Evolutionary conservation across 2,888 invertebrate species (phyloP), one percentile per base, ranked within the genome.

Genomic region (Drosophila neotestacea): DNA sequence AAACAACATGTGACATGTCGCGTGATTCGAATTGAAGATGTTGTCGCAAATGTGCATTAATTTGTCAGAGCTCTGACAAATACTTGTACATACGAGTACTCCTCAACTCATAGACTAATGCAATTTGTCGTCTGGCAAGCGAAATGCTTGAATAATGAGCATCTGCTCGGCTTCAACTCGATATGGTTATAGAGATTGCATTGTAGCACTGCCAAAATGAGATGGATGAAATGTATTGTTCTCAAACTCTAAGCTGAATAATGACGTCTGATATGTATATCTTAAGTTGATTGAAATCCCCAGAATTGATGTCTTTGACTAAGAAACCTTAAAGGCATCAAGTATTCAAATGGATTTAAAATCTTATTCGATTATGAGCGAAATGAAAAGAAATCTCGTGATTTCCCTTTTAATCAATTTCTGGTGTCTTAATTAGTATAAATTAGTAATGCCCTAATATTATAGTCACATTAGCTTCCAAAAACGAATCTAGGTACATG

Each of bases 11-110:
- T 68, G 77, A 73, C 82, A 77, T 83, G 83, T 83, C 79, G 77
- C 83, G 83, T 84, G 85, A 81, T 84, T 85, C 75, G 85, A 83
- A 73, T 84, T 81, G 77, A 84, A 84, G 83, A 85, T 85, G 77
- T 70, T 73, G 80, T 68, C 72, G 82, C 73, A 82, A 81, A 83
- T 77, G 79, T 81, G 83, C 83, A 81, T 85, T 85, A 81, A 84
- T 84, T 84, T 84, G 85, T 83, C 83, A 81, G 70, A 41, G 44
- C 66, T 68, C 44, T 62, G 77, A 70, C 66, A 77, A 67, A 79
- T 78, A 63, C 42, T 42, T 42, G 42, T n/a, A 42, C 41, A 13
- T 42, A n/a, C 32, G 4, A 54, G 41, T 32, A 16, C 32, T 42
- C 6, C 46, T 34, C 39, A 51, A 44, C 60, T 51, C n/a, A 51